These are phyloP conservation scores for Folsomia manolachei DNA, from an alignment of 2,888 invertebrate species.

Conservation along the genomic window DNA sequence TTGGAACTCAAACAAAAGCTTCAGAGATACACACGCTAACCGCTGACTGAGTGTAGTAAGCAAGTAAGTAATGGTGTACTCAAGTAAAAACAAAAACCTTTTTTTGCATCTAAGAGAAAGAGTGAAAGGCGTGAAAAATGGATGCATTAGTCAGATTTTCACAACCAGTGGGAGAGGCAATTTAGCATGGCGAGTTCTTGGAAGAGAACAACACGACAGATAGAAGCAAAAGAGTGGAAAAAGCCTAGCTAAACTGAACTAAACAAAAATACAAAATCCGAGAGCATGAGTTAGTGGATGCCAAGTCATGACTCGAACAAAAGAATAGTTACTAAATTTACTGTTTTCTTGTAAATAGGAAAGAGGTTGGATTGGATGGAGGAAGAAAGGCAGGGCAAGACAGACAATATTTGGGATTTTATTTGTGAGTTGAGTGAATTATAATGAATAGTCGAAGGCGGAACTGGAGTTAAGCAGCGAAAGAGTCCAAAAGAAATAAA, in stretches of 20 bases:
- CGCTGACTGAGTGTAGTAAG: too few relatives aligned
- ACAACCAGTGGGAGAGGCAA: constrained; percentile 2
- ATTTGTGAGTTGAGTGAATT: too few relatives aligned
- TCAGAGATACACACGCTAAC: neutral
- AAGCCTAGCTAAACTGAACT: too few relatives aligned
- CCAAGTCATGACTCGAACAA: neutral
- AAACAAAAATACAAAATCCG: neutral
- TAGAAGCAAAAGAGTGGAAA: neutral
- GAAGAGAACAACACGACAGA: too few relatives aligned
- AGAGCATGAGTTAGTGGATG: neutral
- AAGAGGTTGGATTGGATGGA: neutral
- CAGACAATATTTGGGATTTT: neutral
- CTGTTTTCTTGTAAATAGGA: neutral
- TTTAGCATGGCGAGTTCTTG: too few relatives aligned
- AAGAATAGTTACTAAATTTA: constrained; percentile 1
- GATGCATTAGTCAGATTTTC: constrained; percentile 17
- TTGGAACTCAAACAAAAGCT: neutral
- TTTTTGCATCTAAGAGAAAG: constrained; percentile 8
- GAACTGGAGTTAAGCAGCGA: too few relatives aligned
- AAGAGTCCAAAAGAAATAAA: neutral
- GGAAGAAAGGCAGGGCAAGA: neutral
- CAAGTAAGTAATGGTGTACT: neutral
- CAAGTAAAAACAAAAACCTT: neutral
- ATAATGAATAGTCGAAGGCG: neutral
- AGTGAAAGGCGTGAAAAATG: constrained; percentile 13